Conservation (phyloP, 2,113 vertebrate genomes). For the Myotis brandtii region DNA sequence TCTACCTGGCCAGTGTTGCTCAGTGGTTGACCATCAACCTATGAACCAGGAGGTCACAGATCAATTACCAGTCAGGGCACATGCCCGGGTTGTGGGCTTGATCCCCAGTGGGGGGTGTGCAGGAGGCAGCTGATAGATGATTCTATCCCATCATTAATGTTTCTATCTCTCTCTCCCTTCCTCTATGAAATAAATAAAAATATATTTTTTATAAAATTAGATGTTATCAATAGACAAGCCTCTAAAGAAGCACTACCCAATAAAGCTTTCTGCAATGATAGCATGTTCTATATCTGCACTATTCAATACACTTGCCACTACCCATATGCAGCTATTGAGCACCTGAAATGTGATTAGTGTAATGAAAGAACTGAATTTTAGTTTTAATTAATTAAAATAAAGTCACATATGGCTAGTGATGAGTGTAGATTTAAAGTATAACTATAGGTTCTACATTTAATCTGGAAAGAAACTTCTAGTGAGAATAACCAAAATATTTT, state of each 20-base stretch:
- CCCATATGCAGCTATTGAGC: background rate
- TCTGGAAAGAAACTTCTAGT: conserved; percentile 3
- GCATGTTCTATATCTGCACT: background rate
- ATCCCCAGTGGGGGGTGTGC: no score
- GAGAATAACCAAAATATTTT: background rate
- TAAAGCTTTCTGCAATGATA: background rate
- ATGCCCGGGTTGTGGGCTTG: no score
- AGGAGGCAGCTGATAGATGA: no score
- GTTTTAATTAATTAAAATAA: conserved; percentile 52
- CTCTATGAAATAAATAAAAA: no score
- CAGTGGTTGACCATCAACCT: no score
- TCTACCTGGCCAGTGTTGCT: background rate
- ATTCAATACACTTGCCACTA: conserved; percentile 8
- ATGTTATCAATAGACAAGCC: background rate
- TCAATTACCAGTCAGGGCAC: no score
- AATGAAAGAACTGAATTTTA: background rate
- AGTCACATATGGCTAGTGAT: background rate
- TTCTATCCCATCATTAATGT: no score
- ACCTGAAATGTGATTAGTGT: conserved; percentile 32
- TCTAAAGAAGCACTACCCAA: background rate
- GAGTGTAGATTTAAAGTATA: background rate
- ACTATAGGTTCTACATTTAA: background rate
- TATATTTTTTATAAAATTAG: background rate
- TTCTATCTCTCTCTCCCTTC: no score
- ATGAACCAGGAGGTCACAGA: no score